Evolutionary conservation across 2,888 invertebrate species (phyloP), one percentile per base, ranked within the genome.

Genomic region (Melieria picta): DNA sequence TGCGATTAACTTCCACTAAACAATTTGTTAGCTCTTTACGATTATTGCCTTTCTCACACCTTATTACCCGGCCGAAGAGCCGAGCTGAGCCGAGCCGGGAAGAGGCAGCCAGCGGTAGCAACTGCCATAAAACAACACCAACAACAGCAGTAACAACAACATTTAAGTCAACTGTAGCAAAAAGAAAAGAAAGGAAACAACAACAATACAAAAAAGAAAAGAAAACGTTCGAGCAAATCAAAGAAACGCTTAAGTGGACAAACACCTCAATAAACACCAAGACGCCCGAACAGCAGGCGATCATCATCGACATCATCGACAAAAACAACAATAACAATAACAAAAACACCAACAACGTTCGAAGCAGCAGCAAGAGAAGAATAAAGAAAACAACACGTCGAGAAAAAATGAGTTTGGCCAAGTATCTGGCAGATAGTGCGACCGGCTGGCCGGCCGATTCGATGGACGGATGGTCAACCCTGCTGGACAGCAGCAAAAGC

Each of bases 41-140:
- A 83, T 81, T 81, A 81, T 81, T 81, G 83, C 83, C 83, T 82
- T 82, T 81, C 81, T 81, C 83, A 81, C 81, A 81, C 81, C 83
- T 83, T 82, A 79, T 82, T 81, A 82, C 82, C 81, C 78, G 79
- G 81, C 82, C 82, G 79, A 80, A 52, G 58, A 63, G 61, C 30
- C 61, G 42, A 30, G 30, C 30, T 30, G 30, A 30, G 30, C 30
- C 30, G 30, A 30, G 30, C 30, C 30, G 30, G 30, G 30, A 1
- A 30, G 30, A 1, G 30, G 30, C 30, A 30, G 52, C n/a, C 45
- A 16, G 45, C 13, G 45, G 60, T 6, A n/a, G 45, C 43, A 46
- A 46, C 46, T 45, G 56, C 50, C 42, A 16, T 46, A 42, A 47
- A n/a, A 46, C 13, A 42, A 30, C 61, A 66, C 42, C 45, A 61